Conservation (phyloP, 2,888 invertebrate genomes). For the Epirrhoe tristata region DNA sequence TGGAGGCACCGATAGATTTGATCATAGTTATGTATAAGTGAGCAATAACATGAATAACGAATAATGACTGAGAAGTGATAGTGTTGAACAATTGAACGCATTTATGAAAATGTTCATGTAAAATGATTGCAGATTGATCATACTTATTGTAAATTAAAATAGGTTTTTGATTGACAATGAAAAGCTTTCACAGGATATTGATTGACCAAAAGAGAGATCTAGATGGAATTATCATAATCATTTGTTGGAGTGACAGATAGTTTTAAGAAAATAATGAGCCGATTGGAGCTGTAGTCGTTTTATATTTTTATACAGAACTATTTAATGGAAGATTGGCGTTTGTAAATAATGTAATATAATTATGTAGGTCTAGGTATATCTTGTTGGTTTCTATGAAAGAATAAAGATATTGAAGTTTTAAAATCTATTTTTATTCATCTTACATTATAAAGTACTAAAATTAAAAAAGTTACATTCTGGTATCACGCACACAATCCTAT, state of each 20-base stretch:
- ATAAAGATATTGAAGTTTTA: constrained; percentile 15
- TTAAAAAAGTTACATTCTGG: too few species aligned
- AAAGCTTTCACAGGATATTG: neutral
- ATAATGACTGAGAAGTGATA: neutral
- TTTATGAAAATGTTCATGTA: neutral
- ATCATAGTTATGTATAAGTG: neutral
- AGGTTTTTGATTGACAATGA: too few species aligned
- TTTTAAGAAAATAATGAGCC: constrained; percentile 4
- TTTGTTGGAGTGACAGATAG: neutral
- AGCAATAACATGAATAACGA: neutral
- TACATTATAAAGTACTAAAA: neutral
- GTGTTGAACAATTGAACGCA: neutral
- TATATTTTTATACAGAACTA: constrained; percentile 17
- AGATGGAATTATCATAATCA: neutral
- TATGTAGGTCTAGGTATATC: neutral
- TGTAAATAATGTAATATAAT: constrained; percentile 15
- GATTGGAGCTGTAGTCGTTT: neutral
- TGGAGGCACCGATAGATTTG: neutral
- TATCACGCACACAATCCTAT: too few species aligned
- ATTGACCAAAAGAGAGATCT: neutral
- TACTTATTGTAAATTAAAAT: neutral
- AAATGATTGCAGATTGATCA: neutral
- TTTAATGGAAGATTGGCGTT: constrained; percentile 1
- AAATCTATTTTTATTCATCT: constrained; percentile 9
- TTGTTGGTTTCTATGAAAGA: constrained; percentile 13